phyloP scores from a whole-genome alignment of 1,140 invertebrate species.

The Brachionus rotundiformis region DNA sequence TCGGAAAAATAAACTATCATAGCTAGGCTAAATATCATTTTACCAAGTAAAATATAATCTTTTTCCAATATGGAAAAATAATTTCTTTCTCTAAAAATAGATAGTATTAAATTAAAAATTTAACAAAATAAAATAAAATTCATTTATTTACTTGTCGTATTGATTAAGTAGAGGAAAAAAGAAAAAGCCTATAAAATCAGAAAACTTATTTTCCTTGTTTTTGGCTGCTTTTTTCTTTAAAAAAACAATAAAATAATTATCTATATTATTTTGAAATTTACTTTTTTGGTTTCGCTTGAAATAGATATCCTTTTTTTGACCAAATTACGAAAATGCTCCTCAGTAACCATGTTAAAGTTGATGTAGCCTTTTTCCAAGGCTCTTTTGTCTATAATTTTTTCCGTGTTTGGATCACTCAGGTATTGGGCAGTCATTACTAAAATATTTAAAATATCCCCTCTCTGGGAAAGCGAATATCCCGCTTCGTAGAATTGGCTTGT shows the following conservation, averaged over 20 bases:
- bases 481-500: conserved; percentile 29
- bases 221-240: neutral
- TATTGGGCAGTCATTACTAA: neutral
- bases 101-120: neutral
- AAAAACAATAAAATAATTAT: neutral
- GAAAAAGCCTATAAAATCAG: neutral
- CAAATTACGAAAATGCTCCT: neutral
- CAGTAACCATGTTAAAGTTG: neutral
- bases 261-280: neutral
- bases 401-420: conserved; percentile 9
- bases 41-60: neutral
- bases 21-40: conserved; percentile 29
- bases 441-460: neutral
- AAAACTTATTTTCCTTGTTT: conserved; percentile 30
- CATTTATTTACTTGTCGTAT: neutral
- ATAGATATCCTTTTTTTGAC: neutral
- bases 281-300: neutral
- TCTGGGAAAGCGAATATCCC: conserved; percentile 2
- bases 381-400: conserved; percentile 11
- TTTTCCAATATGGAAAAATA: conserved; percentile 10
- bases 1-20: conserved; percentile 18
- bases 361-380: neutral
- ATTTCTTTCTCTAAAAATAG: neutral
- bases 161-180: conserved; percentile 36
- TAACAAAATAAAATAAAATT: neutral